Evolutionary conservation across 2,797 vertebrate genomes (phyloP).

Genomic region (Hapalemur alaotrensis): DNA sequence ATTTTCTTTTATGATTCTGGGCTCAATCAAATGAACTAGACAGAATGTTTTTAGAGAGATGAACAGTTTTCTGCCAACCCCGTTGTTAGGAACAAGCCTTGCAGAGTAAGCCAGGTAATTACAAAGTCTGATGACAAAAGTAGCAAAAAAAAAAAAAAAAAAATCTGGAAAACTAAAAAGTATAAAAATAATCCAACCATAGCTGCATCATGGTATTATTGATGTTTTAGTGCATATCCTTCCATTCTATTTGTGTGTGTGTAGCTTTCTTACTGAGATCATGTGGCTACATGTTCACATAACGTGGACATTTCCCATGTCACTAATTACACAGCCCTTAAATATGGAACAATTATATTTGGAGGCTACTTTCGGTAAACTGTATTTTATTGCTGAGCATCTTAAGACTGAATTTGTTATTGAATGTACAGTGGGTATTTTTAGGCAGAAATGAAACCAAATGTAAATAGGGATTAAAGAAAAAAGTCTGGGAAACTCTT

Average conservation of each 20-base stretch:
- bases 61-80: background rate
- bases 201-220: background rate
- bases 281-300: background rate
- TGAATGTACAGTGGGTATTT: slow-evolving; percentile 41
- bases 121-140: background rate
- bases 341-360: background rate
- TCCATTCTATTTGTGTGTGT: accelerated
- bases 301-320: background rate
- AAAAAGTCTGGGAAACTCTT: slow-evolving; percentile 52
- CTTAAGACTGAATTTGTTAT: background rate
- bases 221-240: background rate
- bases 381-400: background rate
- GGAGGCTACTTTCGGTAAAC: background rate
- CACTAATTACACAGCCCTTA: background rate
- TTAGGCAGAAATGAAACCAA: slow-evolving; percentile 57
- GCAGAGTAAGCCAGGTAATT: background rate
- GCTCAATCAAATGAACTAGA: background rate
- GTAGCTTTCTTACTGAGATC: background rate
- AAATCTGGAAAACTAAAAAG: background rate
- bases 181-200: background rate
- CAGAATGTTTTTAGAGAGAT: slow-evolving; percentile 30
- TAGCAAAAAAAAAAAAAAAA: background rate
- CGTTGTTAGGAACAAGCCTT: background rate
- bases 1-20: background rate
- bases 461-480: slow-evolving; percentile 53